phyloP scores from a whole-genome alignment of 2,797 vertebrate genomes.

The Dallia pectoralis region DNA sequence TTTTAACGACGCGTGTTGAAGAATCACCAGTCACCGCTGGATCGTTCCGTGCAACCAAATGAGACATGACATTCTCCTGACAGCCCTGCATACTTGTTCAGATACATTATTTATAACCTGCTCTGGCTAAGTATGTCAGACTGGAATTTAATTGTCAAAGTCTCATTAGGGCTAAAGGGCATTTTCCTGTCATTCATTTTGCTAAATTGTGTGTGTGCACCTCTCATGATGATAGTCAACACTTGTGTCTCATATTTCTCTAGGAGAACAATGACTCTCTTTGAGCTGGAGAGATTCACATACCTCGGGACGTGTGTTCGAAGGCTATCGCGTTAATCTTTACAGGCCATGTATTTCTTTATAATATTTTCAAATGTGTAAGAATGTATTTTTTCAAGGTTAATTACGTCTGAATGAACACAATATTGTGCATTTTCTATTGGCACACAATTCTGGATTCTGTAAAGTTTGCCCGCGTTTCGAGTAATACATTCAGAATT shows the following conservation, averaged over 20 bases:
- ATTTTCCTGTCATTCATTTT: conserved; percentile 69
- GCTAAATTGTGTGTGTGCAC: conserved; percentile 54
- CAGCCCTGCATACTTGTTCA: conserved; percentile 61
- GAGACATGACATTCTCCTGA: conserved; percentile 71
- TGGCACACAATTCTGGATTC: not conserved
- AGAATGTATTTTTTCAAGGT: no score
- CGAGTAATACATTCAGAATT: not conserved
- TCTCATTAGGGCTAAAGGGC: conserved; percentile 72
- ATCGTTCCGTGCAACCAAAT: conserved; percentile 54
- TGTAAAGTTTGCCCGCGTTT: not conserved
- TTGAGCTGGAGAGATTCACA: not conserved
- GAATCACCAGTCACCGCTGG: conserved; percentile 44
- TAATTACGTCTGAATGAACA: not conserved
- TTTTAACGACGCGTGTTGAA: conserved; percentile 52
- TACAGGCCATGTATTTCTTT: no score
- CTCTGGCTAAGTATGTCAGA: conserved; percentile 66
- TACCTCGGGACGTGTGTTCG: not conserved
- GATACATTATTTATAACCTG: conserved; percentile 76
- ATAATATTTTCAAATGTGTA: no score
- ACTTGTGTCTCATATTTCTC: conserved; percentile 20
- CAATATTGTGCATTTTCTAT: not conserved
- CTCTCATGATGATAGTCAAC: conserved; percentile 34
- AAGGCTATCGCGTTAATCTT: not conserved
- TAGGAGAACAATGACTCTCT: not conserved
- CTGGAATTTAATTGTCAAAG: conserved; percentile 68